These are phyloP conservation scores for Sinocyclocheilus rhinocerous DNA, from an alignment of 2,113 vertebrate genomes.

Conservation along the genomic window DNA sequence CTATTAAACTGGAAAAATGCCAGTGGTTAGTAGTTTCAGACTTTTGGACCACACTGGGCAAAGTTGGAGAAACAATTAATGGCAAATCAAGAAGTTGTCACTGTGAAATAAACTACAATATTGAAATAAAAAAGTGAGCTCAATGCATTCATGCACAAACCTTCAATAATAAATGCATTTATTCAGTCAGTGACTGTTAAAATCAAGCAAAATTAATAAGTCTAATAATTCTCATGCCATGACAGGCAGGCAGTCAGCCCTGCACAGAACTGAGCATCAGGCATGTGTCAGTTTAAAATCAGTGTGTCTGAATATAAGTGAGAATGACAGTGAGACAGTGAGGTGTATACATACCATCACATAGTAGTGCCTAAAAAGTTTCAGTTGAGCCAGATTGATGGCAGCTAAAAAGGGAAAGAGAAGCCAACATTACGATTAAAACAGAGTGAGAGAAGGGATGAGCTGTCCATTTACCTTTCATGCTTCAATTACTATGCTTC, in stretches of 20 bases:
- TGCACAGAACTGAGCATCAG: neutral
- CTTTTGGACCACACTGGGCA: neutral
- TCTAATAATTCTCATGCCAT: constrained; percentile 33
- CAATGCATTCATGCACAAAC: neutral
- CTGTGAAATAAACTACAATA: neutral
- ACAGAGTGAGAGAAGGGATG: neutral
- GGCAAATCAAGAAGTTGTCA: neutral
- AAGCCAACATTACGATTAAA: constrained; percentile 35
- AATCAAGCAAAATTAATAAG: constrained; percentile 22
- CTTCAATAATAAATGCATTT: constrained; percentile 40
- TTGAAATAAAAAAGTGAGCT: neutral
- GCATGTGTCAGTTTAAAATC: constrained; percentile 6
- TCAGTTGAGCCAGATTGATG: constrained; percentile 87
- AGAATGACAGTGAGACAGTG: neutral
- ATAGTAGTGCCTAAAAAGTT: constrained; percentile 89
- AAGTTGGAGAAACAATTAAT: neutral
- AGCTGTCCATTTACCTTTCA: neutral
- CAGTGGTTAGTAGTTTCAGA: neutral
- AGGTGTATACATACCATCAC: constrained; percentile 81
- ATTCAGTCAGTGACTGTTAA: constrained; percentile 16
- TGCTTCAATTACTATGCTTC: constrained; percentile 3
- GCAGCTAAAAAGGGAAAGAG: constrained; percentile 75
- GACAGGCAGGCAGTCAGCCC: neutral
- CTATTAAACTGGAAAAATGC: neutral
- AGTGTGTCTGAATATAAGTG: neutral